Evolutionary conservation across 2,797 vertebrate genomes (phyloP), one percentile per base, ranked within the genome.

Genomic region (Sebastolobus altivelis): DNA sequence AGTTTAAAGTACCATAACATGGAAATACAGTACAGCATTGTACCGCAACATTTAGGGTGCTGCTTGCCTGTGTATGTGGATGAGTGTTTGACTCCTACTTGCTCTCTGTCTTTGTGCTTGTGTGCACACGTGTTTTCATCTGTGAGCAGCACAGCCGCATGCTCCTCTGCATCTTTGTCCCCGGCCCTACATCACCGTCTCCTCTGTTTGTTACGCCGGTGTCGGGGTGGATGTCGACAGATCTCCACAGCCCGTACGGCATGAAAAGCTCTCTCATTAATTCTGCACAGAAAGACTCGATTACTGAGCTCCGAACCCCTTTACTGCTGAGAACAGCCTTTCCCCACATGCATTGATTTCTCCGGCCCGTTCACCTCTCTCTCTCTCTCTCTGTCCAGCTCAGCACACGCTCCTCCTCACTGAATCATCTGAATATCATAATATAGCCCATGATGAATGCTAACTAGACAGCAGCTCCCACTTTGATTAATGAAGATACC

Each of bases 401-500:
- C 74, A 81, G 82, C 85, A 86, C 81, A 85, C 55, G 22, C 70
- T 58, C 59, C 37, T 60, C 25, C 46, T 56, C 88, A 87, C 86
- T 82, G 80, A 91, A 89, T 91, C 78, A 90, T 90, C 82, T 83
- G 83, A 93, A 94, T 92, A 94, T 94, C 88, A 93, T 93, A 93
- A 91, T 89, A 80, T 58, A 76, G 74, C 63, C 77, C 74, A 69
- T 89, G 91, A 93, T 93, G 88, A 94, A 95, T 94, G 92, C 88
- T 94, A 93, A 94, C 90, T 87, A 90, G 92, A 94, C 93, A 92
- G 91, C 82, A 63, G 75, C 87, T 72, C 78, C 63, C 2, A 6
- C 54, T 86, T 88, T 94, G 94, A 95, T 94, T 94, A 93, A 95
- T 94, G 93, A 79, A 91, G 87, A 93, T 81, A 82, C 79, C 5